A percentile compares a stretch with the other conserved stretches of the same genome.
These are phyloP conservation scores for Astropecten irregularis DNA, from an alignment of 53 echinoderm and acorn worm genomes.

Conservation along the genomic window DNA sequence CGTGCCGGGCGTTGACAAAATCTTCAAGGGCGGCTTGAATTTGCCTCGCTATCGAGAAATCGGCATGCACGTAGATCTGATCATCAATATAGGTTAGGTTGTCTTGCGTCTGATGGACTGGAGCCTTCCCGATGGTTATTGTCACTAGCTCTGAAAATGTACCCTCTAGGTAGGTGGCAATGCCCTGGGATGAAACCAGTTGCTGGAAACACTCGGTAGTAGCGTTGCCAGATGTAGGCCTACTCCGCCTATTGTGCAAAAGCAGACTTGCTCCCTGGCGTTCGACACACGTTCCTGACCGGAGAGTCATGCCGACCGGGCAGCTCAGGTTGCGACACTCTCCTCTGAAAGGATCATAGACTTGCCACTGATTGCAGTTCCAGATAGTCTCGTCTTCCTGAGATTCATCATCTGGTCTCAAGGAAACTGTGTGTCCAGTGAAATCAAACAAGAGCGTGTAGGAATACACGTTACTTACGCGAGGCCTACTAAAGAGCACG, in stretches of 20 bases:
- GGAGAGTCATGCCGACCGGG: not conserved
- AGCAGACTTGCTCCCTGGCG: not conserved
- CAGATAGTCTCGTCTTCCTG: too few species aligned
- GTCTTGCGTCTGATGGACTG: too few species aligned
- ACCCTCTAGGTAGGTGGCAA: not conserved
- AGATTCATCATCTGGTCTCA: not conserved
- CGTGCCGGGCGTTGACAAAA: not conserved
- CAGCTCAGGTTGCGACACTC: not conserved
- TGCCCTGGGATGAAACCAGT: not conserved
- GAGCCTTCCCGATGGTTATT: too few species aligned
- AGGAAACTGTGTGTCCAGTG: not conserved
- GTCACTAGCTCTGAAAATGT: too few species aligned
- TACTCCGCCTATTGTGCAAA: not conserved
- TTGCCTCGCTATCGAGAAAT: not conserved
- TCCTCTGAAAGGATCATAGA: not conserved
- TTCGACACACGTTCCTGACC: too few species aligned
- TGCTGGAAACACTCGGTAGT: not conserved
- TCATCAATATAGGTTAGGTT: too few species aligned
- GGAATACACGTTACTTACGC: too few species aligned
- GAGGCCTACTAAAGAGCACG: too few species aligned
- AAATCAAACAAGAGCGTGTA: conserved; percentile 16
- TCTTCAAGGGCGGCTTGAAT: not conserved
- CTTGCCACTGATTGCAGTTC: not conserved
- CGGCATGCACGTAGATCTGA: not conserved
- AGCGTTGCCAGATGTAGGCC: not conserved